phyloP scores from a whole-genome alignment of 2,797 vertebrate species.

The Jordanella pulchra region DNA sequence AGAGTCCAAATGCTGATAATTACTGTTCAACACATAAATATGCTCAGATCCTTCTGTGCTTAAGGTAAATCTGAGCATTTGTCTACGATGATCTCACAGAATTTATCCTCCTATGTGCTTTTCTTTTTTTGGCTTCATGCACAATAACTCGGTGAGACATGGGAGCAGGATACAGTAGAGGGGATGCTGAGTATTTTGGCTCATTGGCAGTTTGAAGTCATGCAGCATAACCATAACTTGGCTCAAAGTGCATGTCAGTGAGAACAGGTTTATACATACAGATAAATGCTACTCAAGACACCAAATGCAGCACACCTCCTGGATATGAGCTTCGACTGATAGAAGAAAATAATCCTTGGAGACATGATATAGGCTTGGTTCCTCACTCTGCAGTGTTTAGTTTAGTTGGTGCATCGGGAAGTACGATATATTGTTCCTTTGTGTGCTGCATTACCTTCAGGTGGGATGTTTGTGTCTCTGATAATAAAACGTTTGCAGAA shows the following conservation, averaged over 20 bases:
- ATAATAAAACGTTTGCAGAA: conserved; percentile 38
- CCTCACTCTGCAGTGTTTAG: conserved; percentile 14
- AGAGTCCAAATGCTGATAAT: neutral
- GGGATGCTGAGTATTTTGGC: conserved; percentile 26
- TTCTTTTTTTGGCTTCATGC: conserved; percentile 54
- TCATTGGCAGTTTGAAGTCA: conserved; percentile 44
- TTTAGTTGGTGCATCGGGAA: conserved; percentile 11
- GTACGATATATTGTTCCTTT: conserved; percentile 7
- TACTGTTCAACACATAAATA: conserved; percentile 26
- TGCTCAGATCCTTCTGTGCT: neutral
- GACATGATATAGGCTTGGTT: conserved; percentile 29
- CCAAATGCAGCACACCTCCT: conserved; percentile 12
- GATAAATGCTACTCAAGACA: conserved; percentile 40
- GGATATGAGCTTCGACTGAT: conserved; percentile 29
- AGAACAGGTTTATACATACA: conserved; percentile 53
- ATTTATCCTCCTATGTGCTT: conserved; percentile 4
- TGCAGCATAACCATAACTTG: conserved; percentile 58
- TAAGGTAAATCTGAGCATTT: conserved; percentile 33
- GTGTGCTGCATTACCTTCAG: conserved; percentile 2
- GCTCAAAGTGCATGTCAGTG: conserved; percentile 68
- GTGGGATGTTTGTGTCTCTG: conserved; percentile 32
- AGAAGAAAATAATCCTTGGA: neutral
- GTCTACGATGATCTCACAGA: conserved; percentile 12
- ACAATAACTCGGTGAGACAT: conserved; percentile 28
- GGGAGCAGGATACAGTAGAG: conserved; percentile 22